phyloP scores from a whole-genome alignment of 2,888 invertebrate species.

The Abscondita cerata region DNA sequence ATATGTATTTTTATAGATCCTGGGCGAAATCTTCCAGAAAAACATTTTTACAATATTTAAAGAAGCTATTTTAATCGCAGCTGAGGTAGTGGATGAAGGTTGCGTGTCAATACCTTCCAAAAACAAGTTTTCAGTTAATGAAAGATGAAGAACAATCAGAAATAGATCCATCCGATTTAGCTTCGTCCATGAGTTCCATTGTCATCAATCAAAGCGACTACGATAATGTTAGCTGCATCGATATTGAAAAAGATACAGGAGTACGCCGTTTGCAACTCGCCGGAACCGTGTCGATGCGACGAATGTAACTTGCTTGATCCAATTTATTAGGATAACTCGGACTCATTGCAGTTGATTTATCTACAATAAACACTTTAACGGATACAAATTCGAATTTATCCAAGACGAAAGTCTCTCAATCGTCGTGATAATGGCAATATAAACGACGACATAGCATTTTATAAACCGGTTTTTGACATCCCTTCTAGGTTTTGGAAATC shows the following conservation, averaged over 20 bases:
- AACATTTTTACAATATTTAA: slow-evolving; percentile 51
- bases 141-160: slow-evolving; percentile 11
- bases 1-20: slow-evolving; percentile 46
- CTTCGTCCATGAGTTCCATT: slow-evolving; percentile 10
- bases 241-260: slow-evolving; percentile 35
- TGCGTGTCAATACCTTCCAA: slow-evolving; percentile 45
- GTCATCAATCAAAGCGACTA: slow-evolving; percentile 8
- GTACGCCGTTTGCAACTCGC: slow-evolving; percentile 40
- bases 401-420: no score
- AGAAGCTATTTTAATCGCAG: slow-evolving; percentile 50
- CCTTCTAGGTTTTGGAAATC: slow-evolving; percentile 33
- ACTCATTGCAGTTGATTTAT: slow-evolving; percentile 22
- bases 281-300: slow-evolving; percentile 33
- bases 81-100: slow-evolving; percentile 50
- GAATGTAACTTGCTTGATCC: no score
- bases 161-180: slow-evolving; percentile 5
- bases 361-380: slow-evolving; percentile 3
- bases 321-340: no score
- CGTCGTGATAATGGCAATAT: slow-evolving; percentile 3
- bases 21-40: slow-evolving; percentile 47
- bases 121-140: slow-evolving; percentile 43
- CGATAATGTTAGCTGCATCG: slow-evolving; percentile 38
- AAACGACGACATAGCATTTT: slow-evolving; percentile 22
- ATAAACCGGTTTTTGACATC: slow-evolving; percentile 28
- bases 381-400: background rate